Conservation (phyloP, 2,888 invertebrate genomes). For the Amphipyra berbera region DNA sequence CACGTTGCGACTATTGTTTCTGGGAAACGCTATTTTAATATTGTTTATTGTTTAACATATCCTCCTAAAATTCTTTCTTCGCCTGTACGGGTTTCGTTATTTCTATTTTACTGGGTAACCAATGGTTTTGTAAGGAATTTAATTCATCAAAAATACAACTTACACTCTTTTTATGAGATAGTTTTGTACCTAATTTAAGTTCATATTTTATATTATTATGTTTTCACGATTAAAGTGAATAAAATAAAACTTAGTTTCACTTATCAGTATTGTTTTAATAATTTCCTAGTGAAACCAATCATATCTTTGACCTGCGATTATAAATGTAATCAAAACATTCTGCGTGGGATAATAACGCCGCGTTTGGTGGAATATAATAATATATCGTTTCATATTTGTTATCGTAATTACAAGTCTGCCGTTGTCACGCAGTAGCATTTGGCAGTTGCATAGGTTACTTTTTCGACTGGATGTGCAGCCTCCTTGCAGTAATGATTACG, state of each 20-base stretch:
- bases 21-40: slow-evolving; percentile 10
- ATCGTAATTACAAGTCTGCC: no score
- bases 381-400: no score
- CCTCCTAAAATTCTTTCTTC: not conserved
- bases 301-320: no score
- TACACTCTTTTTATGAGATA: slow-evolving; percentile 24
- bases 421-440: no score
- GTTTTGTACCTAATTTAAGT: slow-evolving; percentile 44
- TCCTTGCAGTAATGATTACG: no score
- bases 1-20: slow-evolving; percentile 15
- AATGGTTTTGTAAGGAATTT: slow-evolving; percentile 36
- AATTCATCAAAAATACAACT: slow-evolving; percentile 32
- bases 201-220: slow-evolving; percentile 56
- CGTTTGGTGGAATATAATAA: no score
- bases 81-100: slow-evolving; percentile 1
- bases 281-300: not conserved
- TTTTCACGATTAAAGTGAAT: slow-evolving; percentile 59
- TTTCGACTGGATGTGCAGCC: no score
- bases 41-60: slow-evolving; percentile 8
- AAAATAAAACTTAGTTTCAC: slow-evolving; percentile 31
- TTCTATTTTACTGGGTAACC: slow-evolving; percentile 30
- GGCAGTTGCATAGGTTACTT: no score
- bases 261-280: slow-evolving; percentile 26
- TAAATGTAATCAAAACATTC: no score
- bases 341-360: no score